A percentile compares a stretch with the other conserved stretches of the same genome.
phyloP scores from a whole-genome alignment of 2,888 invertebrate species.

The Dioctria rufipes region DNA sequence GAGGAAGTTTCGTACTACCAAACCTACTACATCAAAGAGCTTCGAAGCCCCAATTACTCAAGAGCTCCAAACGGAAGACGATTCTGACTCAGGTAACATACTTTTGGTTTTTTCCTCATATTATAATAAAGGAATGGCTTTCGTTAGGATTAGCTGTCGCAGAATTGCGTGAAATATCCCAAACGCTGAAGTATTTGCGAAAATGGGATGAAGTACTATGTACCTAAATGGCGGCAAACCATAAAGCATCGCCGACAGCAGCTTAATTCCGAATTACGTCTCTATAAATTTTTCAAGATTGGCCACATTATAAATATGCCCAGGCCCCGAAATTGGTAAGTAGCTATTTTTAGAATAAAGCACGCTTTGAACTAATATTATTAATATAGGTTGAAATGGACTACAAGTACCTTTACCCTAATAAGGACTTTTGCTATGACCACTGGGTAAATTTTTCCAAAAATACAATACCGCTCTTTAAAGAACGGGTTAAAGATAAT shows the following conservation, averaged over 20 bases:
- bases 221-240: slow-evolving; percentile 1
- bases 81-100: neutral
- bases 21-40: neutral
- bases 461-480: accelerated
- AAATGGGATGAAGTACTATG: no score
- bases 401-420: neutral
- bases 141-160: no score
- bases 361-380: no score
- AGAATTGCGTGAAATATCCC: no score
- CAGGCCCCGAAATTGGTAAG: neutral
- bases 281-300: neutral
- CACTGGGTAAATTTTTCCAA: neutral
- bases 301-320: neutral
- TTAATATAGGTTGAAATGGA: no score
- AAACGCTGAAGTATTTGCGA: no score
- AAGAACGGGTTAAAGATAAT: neutral
- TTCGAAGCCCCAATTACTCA: neutral
- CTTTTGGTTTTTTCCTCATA: no score
- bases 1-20: neutral
- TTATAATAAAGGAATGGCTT: no score
- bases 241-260: neutral
- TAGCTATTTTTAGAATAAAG: neutral
- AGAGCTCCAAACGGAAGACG: neutral
- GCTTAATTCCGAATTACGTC: neutral
- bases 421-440: no score